These are phyloP conservation scores for Zoanthus solanderi DNA, from an alignment of 92 coral and sea anemone genomes.

Conservation along the genomic window DNA sequence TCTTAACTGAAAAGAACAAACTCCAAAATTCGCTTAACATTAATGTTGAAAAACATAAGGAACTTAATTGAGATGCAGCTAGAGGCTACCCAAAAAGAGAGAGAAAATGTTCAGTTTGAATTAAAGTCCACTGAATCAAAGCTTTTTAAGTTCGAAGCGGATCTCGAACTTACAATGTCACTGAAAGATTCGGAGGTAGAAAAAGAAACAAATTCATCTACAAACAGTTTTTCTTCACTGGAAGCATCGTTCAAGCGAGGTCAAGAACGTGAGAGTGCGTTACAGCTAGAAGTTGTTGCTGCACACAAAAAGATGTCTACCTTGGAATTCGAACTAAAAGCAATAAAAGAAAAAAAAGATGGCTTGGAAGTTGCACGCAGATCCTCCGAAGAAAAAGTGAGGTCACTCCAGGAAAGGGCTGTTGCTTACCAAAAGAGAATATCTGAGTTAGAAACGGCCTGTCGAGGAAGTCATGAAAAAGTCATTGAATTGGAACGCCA, in stretches of 20 bases:
- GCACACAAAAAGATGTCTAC: conserved; percentile 58
- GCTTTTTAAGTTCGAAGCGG: conserved; percentile 42
- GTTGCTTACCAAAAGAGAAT: conserved; percentile 40
- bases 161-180: conserved; percentile 34
- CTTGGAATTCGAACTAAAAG: conserved; percentile 62
- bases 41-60: conserved; percentile 15
- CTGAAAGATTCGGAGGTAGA: conserved; percentile 14
- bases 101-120: conserved; percentile 34
- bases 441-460: conserved; percentile 43
- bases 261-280: conserved; percentile 58
- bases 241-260: conserved; percentile 59
- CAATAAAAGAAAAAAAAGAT: conserved; percentile 56
- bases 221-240: conserved; percentile 51
- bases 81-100: conserved; percentile 26
- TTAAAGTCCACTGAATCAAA: conserved; percentile 25
- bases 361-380: conserved; percentile 38
- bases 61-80: conserved; percentile 8
- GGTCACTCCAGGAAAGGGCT: conserved; percentile 47
- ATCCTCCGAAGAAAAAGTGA: conserved; percentile 52
- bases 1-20: conserved; percentile 50
- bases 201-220: conserved; percentile 23
- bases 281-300: conserved; percentile 47
- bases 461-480: conserved; percentile 29
- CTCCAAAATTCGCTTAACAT: conserved; percentile 27
- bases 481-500: conserved; percentile 44